A percentile compares a stretch with the other conserved stretches of the same genome.
phyloP scores from a whole-genome alignment of 1,140 invertebrate genomes.

The Heliconius melpomene region DNA sequence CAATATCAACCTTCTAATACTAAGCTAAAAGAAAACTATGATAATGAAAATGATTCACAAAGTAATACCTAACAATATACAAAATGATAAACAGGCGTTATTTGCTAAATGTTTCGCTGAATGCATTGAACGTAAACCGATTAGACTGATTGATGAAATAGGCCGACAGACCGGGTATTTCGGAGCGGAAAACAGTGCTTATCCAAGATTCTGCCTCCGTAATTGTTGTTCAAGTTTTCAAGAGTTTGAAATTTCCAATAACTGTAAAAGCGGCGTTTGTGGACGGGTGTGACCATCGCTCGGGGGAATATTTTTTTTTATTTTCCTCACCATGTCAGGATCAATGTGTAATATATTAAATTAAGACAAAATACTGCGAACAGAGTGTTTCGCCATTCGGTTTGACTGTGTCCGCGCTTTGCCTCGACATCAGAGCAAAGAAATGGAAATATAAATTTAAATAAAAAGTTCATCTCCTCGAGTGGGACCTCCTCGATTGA shows the following conservation, averaged over 20 bases:
- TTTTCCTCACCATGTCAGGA: too few species aligned
- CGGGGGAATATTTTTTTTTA: not conserved
- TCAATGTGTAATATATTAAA: too few species aligned
- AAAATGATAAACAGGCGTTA: slow-evolving; percentile 1
- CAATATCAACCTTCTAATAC: not conserved
- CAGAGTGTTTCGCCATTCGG: too few species aligned
- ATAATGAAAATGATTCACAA: not conserved
- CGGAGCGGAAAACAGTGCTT: slow-evolving; percentile 6
- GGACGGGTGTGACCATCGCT: too few species aligned
- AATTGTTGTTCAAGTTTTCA: slow-evolving; percentile 6
- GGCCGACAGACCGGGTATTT: slow-evolving; percentile 5
- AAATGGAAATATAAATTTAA: too few species aligned
- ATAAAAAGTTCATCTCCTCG: too few species aligned
- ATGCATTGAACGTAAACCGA: slow-evolving; percentile 13
- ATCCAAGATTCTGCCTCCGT: slow-evolving; percentile 7
- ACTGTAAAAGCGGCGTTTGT: too few species aligned
- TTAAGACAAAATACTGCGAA: too few species aligned
- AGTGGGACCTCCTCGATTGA: too few species aligned
- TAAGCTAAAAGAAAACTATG: not conserved
- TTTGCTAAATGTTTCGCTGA: not conserved
- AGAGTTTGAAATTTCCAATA: not conserved
- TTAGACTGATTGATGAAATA: slow-evolving; percentile 14
- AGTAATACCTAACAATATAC: not conserved
- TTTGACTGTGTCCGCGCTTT: too few species aligned
- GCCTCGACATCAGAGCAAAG: too few species aligned